Evolutionary conservation across 2,113 vertebrate genomes (phyloP).

Genomic region (Bubo scandiacus): DNA sequence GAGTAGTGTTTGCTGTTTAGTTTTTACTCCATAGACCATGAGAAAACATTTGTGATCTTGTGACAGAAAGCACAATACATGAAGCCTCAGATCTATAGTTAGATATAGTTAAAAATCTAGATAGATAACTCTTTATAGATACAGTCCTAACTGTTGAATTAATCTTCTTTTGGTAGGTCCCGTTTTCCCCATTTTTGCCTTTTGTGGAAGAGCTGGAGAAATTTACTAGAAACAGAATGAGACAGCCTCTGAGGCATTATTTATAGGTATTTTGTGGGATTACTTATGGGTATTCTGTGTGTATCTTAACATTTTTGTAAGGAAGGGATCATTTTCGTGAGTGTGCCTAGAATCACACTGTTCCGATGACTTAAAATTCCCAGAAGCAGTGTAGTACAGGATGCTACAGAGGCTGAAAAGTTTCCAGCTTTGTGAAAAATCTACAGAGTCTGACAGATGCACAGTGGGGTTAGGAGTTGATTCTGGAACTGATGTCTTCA

Average conservation of each 20-base stretch:
- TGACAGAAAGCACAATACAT: neutral
- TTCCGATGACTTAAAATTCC: neutral
- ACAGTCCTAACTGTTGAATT: neutral
- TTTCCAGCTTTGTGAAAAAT: neutral
- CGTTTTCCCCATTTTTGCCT: neutral
- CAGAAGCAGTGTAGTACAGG: neutral
- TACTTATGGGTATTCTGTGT: neutral
- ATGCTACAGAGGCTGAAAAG: neutral
- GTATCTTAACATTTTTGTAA: neutral
- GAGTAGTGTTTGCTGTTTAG: neutral
- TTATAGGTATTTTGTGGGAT: neutral
- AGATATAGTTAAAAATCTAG: neutral
- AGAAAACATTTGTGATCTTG: neutral
- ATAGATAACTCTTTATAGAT: neutral
- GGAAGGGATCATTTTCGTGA: neutral
- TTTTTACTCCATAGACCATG: neutral
- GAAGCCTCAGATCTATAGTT: neutral
- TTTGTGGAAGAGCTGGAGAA: neutral
- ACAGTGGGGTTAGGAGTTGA: neutral
- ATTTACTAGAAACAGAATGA: neutral
- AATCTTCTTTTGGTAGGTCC: neutral
- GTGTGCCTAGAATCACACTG: neutral
- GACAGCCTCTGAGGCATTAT: neutral
- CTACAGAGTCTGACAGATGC: neutral
- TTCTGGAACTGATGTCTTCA: neutral